phyloP scores from a whole-genome alignment of 2,113 vertebrate genomes.

The Excalfactoria chinensis region DNA sequence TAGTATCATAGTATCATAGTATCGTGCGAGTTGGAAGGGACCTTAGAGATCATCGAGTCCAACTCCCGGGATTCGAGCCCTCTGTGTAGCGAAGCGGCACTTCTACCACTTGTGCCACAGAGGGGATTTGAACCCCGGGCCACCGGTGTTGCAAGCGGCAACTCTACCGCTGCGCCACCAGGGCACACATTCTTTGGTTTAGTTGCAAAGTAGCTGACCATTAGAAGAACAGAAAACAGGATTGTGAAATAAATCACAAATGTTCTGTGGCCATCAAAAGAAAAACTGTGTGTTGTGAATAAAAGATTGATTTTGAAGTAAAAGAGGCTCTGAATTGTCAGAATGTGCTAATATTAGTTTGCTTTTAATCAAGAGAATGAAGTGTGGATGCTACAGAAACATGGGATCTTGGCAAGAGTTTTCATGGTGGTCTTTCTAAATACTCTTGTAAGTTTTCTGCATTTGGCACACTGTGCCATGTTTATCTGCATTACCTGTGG shows the following conservation, averaged over 20 bases:
- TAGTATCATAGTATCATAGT: too few species aligned
- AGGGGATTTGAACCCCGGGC: too few species aligned
- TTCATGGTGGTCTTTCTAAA: background rate
- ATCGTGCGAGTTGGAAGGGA: too few species aligned
- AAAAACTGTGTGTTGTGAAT: background rate
- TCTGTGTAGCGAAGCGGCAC: too few species aligned
- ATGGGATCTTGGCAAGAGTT: background rate
- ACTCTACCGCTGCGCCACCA: too few species aligned
- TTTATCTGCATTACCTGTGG: background rate
- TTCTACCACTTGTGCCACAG: too few species aligned
- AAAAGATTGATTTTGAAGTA: background rate
- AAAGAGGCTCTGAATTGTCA: background rate
- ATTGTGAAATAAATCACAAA: background rate
- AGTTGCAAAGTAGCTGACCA: background rate
- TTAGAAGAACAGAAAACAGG: background rate
- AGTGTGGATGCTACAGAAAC: background rate
- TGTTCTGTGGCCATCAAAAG: background rate
- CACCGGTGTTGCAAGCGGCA: too few species aligned
- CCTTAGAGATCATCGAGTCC: too few species aligned
- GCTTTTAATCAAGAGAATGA: background rate
- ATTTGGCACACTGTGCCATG: background rate
- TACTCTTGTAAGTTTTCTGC: rapidly evolving
- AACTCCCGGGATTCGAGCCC: too few species aligned
- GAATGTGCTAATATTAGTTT: background rate
- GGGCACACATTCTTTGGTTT: background rate